Percentiles rank a stretch among this genome's conserved stretches.
These are phyloP conservation scores for Clivina fossor DNA, from an alignment of 2,888 invertebrate genomes.

Conservation along the genomic window DNA sequence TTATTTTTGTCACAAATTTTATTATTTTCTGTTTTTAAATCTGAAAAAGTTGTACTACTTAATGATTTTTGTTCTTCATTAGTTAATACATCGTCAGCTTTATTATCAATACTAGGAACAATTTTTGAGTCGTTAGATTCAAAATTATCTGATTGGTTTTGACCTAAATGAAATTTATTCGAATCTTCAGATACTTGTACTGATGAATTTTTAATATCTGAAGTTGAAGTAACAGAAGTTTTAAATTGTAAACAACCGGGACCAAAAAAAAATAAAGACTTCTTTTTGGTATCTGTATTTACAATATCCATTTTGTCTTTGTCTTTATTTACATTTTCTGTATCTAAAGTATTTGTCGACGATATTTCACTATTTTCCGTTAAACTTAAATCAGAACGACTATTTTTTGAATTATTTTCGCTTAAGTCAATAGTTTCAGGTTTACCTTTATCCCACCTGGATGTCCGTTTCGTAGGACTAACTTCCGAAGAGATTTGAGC, in stretches of 20 bases:
- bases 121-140: constrained; percentile 11
- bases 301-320: constrained; percentile 6
- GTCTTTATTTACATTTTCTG: constrained; percentile 22
- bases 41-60: too few relatives aligned
- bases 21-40: constrained; percentile 6
- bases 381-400: too few relatives aligned
- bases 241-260: constrained; percentile 54
- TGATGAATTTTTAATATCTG: neutral
- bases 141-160: too few relatives aligned
- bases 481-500: constrained; percentile 36
- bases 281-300: constrained; percentile 34
- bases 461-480: constrained; percentile 47
- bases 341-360: constrained; percentile 12
- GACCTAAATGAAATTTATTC: too few relatives aligned
- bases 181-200: constrained; percentile 4
- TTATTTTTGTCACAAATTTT: constrained; percentile 1
- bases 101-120: constrained; percentile 18
- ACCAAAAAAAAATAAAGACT: constrained; percentile 54
- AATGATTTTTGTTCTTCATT: constrained; percentile 13
- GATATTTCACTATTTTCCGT: constrained; percentile 28
- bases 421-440: constrained; percentile 39
- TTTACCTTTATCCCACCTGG: constrained; percentile 55
- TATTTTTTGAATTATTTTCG: constrained; percentile 41
- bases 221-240: constrained; percentile 41
- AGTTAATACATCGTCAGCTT: constrained; percentile 18